phyloP scores from a whole-genome alignment of 2,888 invertebrate genomes.

The Sinohyriopsis cumingii region DNA sequence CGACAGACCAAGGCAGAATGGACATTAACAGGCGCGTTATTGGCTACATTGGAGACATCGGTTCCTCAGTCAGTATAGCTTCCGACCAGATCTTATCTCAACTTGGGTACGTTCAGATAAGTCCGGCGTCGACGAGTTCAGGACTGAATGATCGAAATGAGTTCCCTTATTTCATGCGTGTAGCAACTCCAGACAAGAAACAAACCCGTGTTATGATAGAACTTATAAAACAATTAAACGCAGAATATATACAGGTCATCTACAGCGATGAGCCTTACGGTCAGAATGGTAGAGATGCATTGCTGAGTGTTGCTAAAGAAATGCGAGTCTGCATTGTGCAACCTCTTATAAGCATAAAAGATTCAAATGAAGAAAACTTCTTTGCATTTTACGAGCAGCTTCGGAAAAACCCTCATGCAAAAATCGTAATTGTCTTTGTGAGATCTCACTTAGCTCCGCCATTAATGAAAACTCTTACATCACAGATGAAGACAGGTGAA shows the following conservation, averaged over 20 bases:
- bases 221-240: neutral
- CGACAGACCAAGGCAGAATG: no score
- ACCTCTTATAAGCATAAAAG: conserved; percentile 10
- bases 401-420: conserved; percentile 7
- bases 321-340: conserved; percentile 4
- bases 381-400: conserved; percentile 7
- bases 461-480: neutral
- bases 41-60: neutral
- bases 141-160: neutral
- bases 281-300: neutral
- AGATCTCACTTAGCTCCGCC: conserved; percentile 4
- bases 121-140: neutral
- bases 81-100: neutral
- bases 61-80: neutral
- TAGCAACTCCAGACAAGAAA: neutral
- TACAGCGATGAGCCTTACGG: neutral
- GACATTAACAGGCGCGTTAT: neutral
- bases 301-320: neutral
- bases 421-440: conserved; percentile 18
- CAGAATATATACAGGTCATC: neutral
- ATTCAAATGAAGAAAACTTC: neutral
- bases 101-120: neutral
- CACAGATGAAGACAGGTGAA: conserved; percentile 8
- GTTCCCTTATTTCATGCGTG: neutral
- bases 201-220: neutral